These are phyloP conservation scores for Orthosia gothica DNA, from an alignment of 2,888 invertebrate genomes.

Conservation along the genomic window DNA sequence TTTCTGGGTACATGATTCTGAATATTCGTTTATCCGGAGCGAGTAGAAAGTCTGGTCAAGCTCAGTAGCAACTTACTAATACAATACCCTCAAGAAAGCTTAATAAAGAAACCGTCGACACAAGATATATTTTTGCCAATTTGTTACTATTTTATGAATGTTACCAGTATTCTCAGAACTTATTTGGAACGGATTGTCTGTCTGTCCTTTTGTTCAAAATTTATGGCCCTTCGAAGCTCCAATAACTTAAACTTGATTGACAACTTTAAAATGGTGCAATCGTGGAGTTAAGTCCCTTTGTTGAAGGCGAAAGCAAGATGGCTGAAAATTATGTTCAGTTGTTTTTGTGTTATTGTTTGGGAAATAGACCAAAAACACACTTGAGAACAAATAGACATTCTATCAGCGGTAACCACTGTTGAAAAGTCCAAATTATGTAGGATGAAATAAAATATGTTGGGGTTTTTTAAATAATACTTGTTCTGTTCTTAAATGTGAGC, in stretches of 20 bases:
- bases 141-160: conserved; percentile 52
- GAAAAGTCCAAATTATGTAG: background rate
- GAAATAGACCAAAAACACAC: background rate
- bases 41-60: background rate
- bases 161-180: conserved; percentile 40
- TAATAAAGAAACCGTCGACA: conserved; percentile 18
- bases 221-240: conserved; percentile 47
- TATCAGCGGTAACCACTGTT: background rate
- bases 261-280: conserved; percentile 44
- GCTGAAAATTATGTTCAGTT: background rate
- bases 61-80: background rate
- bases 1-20: too few relatives aligned
- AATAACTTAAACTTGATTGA: conserved; percentile 48
- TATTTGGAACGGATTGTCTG: conserved; percentile 39
- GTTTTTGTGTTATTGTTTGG: background rate
- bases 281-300: conserved; percentile 18
- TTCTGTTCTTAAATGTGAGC: too few relatives aligned
- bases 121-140: conserved; percentile 48
- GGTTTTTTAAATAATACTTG: too few relatives aligned
- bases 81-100: background rate
- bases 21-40: background rate
- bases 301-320: conserved; percentile 15
- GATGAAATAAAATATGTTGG: too few relatives aligned
- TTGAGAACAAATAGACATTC: background rate
- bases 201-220: conserved; percentile 43